phyloP scores from a whole-genome alignment of 92 coral and sea anemone genomes.

The Phymanthus crucifer region DNA sequence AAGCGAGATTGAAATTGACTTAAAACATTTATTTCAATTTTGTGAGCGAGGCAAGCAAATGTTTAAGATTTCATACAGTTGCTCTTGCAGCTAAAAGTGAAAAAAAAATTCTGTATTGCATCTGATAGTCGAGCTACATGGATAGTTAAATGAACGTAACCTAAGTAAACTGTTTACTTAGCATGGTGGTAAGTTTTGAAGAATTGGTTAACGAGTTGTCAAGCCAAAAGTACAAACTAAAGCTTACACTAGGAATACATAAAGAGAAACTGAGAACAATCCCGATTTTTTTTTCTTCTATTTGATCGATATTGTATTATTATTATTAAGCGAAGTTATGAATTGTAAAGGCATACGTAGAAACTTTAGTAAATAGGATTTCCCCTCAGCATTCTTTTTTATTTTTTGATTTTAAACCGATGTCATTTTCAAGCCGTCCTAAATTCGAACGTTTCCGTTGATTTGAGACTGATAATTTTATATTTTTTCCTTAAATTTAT shows the following conservation, averaged over 20 bases:
- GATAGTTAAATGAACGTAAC: neutral
- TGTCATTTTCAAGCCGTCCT: neutral
- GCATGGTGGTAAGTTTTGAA: neutral
- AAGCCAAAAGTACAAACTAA: neutral
- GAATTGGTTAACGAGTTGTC: constrained; percentile 1
- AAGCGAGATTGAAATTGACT: neutral
- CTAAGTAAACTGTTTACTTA: neutral
- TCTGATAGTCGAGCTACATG: neutral
- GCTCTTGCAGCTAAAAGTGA: neutral
- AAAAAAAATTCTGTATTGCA: neutral
- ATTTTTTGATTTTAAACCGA: neutral
- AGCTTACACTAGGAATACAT: neutral
- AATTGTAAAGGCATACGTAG: neutral
- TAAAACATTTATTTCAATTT: neutral
- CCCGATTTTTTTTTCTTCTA: neutral
- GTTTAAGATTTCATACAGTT: neutral
- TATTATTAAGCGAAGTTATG: neutral
- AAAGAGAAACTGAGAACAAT: neutral
- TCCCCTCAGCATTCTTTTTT: too few relatives aligned
- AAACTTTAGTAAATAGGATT: neutral
- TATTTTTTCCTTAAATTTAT: neutral
- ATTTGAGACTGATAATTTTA: neutral
- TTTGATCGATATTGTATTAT: neutral
- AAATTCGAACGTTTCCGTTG: neutral
- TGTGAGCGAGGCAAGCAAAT: neutral